Percentiles rank a stretch among this genome's conserved stretches.
These are phyloP conservation scores for Mastacembelus armatus DNA, from an alignment of 2,797 vertebrate species.

Conservation along the genomic window DNA sequence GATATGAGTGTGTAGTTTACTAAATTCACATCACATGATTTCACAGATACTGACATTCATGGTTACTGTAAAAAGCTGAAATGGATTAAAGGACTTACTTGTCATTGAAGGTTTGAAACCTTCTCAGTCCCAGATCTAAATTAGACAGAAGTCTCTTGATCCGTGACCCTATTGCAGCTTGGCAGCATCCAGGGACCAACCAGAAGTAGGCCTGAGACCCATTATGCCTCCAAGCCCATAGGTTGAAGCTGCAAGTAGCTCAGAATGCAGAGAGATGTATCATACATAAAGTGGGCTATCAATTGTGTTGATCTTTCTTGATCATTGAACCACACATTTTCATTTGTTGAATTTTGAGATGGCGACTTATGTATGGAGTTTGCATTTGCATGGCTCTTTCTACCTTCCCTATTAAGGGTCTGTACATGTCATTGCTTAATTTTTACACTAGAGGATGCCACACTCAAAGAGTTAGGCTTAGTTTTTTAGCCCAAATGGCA, in stretches of 20 bases:
- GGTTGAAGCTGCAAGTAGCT: conserved; percentile 37
- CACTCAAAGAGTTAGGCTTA: conserved; percentile 18
- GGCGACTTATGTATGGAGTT: neutral
- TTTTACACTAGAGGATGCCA: conserved; percentile 60
- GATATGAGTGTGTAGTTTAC: too few species aligned
- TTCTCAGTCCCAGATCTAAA: conserved; percentile 48
- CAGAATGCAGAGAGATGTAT: neutral
- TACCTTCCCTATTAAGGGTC: neutral
- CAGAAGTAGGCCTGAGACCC: conserved; percentile 68
- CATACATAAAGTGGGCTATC: neutral
- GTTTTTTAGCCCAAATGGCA: neutral
- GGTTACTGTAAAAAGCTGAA: neutral
- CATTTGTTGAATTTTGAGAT: fast-evolving
- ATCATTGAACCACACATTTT: neutral
- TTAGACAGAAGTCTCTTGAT: conserved; percentile 61
- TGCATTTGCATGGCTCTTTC: neutral
- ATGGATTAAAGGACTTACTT: neutral
- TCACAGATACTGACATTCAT: neutral
- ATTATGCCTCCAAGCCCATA: conserved; percentile 44
- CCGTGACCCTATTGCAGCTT: conserved; percentile 67
- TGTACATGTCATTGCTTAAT: conserved; percentile 8
- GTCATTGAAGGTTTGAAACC: conserved; percentile 23
- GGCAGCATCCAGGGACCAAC: conserved; percentile 67
- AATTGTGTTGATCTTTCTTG: fast-evolving
- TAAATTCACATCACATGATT: neutral